A percentile compares a stretch with the other conserved stretches of the same genome.
Evolutionary conservation across 2,888 invertebrate genomes (phyloP).

Genomic region (Erebia aethiops): DNA sequence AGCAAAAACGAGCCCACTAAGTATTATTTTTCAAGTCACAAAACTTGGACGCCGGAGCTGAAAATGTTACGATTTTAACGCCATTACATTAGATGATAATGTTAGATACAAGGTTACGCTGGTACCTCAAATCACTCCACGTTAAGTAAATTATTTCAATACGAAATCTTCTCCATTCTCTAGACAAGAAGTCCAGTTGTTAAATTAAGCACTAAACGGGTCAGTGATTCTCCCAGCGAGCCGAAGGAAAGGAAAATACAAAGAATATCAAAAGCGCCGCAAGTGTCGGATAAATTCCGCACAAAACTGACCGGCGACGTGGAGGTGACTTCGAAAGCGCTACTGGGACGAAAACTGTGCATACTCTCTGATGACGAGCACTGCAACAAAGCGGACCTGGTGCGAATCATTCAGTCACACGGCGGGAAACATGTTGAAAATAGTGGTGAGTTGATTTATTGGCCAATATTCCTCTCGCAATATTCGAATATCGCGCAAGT

Average conservation of each 20-base stretch:
- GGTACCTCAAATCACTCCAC: too few species aligned
- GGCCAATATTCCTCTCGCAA: too few species aligned
- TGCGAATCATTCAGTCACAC: conserved; percentile 61
- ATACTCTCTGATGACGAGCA: conserved; percentile 67
- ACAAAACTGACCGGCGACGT: conserved; percentile 45
- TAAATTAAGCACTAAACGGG: conserved; percentile 61
- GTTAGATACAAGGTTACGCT: too few species aligned
- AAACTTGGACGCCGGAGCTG: too few species aligned
- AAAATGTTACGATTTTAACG: too few species aligned
- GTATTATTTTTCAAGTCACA: too few species aligned
- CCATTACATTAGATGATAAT: too few species aligned
- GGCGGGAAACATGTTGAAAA: conserved; percentile 67
- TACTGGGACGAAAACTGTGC: conserved; percentile 60
- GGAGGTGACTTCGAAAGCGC: conserved; percentile 57
- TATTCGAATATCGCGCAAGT: not conserved
- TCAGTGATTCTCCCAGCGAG: conserved; percentile 54
- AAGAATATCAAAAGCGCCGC: conserved; percentile 48
- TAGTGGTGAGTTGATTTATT: conserved; percentile 50
- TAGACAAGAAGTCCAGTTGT: conserved; percentile 59
- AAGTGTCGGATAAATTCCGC: conserved; percentile 63
- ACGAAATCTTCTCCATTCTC: conserved; percentile 30
- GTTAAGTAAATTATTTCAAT: not conserved
- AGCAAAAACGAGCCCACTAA: too few species aligned
- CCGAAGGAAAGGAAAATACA: conserved; percentile 46
- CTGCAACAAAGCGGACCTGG: conserved; percentile 57